These are phyloP conservation scores for Ochotona princeps DNA, from an alignment of 2,113 vertebrate species.

Conservation along the genomic window DNA sequence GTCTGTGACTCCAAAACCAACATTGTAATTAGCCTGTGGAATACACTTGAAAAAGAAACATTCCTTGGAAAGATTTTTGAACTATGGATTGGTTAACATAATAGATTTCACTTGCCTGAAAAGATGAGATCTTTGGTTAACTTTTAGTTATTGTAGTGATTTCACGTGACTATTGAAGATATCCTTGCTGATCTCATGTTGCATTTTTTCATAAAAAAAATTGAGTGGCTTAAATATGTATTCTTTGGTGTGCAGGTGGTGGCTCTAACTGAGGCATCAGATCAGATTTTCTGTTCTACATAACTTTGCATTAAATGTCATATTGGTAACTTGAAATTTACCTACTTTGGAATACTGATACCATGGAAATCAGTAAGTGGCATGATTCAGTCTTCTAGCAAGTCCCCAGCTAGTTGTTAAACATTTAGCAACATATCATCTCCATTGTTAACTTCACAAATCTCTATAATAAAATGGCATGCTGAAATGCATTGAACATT, in stretches of 20 bases:
- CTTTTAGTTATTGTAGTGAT: background rate
- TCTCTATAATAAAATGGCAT: background rate
- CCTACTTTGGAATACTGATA: background rate
- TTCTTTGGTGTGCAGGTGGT: background rate
- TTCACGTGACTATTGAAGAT: background rate
- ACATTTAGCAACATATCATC: background rate
- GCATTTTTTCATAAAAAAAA: background rate
- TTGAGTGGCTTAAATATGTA: background rate
- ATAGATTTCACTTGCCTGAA: background rate
- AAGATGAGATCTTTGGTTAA: background rate
- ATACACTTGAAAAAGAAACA: background rate
- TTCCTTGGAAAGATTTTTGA: conserved; percentile 13
- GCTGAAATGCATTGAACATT: conserved; percentile 3
- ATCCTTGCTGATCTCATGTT: background rate
- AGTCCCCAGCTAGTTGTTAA: background rate
- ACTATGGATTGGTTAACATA: background rate
- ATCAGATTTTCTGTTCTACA: background rate
- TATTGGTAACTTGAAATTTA: background rate
- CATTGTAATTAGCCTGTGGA: conserved; percentile 17
- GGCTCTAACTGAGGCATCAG: background rate
- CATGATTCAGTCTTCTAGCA: background rate
- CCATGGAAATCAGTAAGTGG: background rate
- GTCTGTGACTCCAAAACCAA: background rate
- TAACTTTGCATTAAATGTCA: background rate
- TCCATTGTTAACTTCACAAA: background rate